Percentiles rank a stretch among this genome's conserved stretches.
Evolutionary conservation across 2,888 invertebrate species (phyloP).

Genomic region (Netelia fuscicornis): DNA sequence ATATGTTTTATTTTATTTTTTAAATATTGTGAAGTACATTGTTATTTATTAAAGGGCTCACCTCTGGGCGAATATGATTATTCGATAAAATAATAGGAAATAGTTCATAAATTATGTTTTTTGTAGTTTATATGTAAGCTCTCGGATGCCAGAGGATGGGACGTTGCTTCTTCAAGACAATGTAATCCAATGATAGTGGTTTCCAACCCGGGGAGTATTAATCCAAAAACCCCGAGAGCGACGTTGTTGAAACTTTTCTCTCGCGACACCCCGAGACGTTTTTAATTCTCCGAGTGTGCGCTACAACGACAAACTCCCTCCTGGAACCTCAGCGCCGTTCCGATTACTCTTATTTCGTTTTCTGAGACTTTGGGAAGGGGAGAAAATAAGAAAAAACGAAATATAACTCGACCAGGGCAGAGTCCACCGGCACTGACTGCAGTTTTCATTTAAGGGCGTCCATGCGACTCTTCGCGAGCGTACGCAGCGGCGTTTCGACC

Average conservation of each 20-base stretch:
- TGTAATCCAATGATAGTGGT: constrained; percentile 54
- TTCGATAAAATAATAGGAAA: neutral
- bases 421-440: constrained; percentile 55
- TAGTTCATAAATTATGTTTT: neutral
- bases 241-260: constrained; percentile 61
- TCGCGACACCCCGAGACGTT: constrained; percentile 63
- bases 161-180: constrained; percentile 4
- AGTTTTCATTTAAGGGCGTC: constrained; percentile 67
- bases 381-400: constrained; percentile 11
- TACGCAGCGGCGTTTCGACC: constrained; percentile 48
- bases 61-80: too few species aligned
- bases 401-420: constrained; percentile 3
- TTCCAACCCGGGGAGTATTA: constrained; percentile 42
- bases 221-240: constrained; percentile 43
- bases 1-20: too few species aligned
- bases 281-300: constrained; percentile 63
- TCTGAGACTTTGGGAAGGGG: constrained; percentile 49
- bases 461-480: constrained; percentile 59
- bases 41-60: too few species aligned
- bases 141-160: neutral
- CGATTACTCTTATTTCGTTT: constrained; percentile 65
- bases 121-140: neutral
- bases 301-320: constrained; percentile 12
- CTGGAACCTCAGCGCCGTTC: constrained; percentile 31
- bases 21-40: too few species aligned